Conservation (phyloP, 2,888 invertebrate species). For the Conchocele bisecta region DNA sequence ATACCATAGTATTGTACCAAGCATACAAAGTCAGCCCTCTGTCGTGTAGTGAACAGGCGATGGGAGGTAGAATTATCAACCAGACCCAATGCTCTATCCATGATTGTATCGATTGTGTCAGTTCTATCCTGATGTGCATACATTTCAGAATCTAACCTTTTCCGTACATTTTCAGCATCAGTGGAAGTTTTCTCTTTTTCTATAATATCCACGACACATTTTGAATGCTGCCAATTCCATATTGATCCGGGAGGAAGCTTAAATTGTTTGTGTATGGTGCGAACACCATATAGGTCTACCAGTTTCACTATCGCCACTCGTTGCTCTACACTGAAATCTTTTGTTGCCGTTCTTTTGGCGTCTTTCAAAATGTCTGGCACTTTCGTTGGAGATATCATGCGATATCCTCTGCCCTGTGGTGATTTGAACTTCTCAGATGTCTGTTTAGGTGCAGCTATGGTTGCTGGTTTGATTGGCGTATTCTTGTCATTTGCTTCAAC, state of each 20-base stretch:
- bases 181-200: not conserved
- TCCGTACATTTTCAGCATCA: too few relatives aligned
- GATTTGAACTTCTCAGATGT: too few relatives aligned
- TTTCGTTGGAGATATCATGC: slow-evolving; percentile 53
- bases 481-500: not conserved
- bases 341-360: slow-evolving; percentile 21
- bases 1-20: slow-evolving; percentile 51
- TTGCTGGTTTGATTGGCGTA: not conserved
- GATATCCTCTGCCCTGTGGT: slow-evolving; percentile 40
- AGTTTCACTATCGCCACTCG: slow-evolving; percentile 50
- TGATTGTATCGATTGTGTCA: slow-evolving; percentile 38
- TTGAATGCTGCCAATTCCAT: slow-evolving; percentile 57
- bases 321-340: slow-evolving; percentile 49
- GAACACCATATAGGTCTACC: slow-evolving; percentile 55
- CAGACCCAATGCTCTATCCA: slow-evolving; percentile 46
- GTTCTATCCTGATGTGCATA: too few relatives aligned
- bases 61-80: too few relatives aligned
- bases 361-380: slow-evolving; percentile 41
- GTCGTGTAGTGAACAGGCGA: slow-evolving; percentile 32
- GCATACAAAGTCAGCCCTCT: slow-evolving; percentile 51
- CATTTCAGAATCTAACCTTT: too few relatives aligned
- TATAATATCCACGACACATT: slow-evolving; percentile 30
- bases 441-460: too few relatives aligned
- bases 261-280: slow-evolving; percentile 55
- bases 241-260: slow-evolving; percentile 44